Conservation (phyloP, 2,113 vertebrate species). For the Gallinago undulata region DNA sequence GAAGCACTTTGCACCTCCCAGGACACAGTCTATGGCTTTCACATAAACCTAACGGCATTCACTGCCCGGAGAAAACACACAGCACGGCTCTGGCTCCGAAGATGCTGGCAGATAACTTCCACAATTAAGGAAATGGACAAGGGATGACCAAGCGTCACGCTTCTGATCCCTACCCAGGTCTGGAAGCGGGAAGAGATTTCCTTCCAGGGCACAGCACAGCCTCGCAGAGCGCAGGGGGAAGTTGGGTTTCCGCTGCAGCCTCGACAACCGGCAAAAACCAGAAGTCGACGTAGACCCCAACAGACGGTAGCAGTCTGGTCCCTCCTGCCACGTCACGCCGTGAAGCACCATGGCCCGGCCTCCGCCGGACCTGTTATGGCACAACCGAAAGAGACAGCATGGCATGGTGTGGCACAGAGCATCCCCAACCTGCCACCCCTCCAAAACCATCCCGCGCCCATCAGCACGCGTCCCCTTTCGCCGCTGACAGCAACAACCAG, state of each 20-base stretch:
- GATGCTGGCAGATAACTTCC: neutral
- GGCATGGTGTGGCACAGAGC: neutral
- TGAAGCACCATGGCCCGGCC: rapidly evolving
- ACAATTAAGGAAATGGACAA: rapidly evolving
- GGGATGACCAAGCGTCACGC: rapidly evolving
- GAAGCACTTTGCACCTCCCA: neutral
- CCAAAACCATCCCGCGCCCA: too few relatives aligned
- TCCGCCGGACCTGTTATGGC: rapidly evolving
- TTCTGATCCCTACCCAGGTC: neutral
- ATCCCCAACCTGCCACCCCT: neutral
- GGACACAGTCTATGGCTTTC: neutral
- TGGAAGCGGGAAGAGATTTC: neutral
- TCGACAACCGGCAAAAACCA: neutral
- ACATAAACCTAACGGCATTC: rapidly evolving
- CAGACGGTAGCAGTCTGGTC: rapidly evolving
- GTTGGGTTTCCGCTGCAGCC: neutral
- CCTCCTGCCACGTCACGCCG: neutral
- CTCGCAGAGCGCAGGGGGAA: neutral
- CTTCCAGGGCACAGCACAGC: neutral
- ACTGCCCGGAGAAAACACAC: too few relatives aligned
- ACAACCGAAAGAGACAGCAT: rapidly evolving
- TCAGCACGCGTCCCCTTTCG: neutral
- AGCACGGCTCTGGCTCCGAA: rapidly evolving
- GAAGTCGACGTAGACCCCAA: rapidly evolving
- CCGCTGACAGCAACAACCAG: neutral